Conservation (phyloP, 2,797 vertebrate species). For the Eulemur coronatus region DNA sequence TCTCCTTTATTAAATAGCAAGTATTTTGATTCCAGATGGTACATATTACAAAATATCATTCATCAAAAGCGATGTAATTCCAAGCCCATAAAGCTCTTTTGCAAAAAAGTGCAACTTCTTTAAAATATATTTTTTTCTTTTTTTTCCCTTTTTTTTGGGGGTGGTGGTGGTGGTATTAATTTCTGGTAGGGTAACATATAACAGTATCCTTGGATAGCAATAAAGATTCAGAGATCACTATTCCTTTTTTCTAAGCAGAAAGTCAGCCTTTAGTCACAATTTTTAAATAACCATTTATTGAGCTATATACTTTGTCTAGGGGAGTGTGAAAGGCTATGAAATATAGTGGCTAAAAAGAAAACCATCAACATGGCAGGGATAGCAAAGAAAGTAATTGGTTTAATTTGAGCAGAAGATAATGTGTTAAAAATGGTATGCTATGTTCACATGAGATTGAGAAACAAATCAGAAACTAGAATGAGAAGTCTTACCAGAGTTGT, state of each 20-base stretch:
- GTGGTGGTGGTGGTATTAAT: background rate
- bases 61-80: slow-evolving; percentile 63
- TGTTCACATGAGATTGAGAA: background rate
- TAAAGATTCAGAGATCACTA: background rate
- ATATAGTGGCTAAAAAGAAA: background rate
- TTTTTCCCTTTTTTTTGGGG: background rate
- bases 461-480: background rate
- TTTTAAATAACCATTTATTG: background rate
- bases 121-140: background rate
- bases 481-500: background rate
- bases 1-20: slow-evolving; percentile 65
- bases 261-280: background rate
- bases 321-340: background rate
- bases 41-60: slow-evolving; percentile 54
- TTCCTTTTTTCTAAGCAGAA: slow-evolving; percentile 57
- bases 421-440: background rate
- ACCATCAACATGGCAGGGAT: background rate
- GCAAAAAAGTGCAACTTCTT: background rate
- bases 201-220: slow-evolving; percentile 30
- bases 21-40: slow-evolving; percentile 68
- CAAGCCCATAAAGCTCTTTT: slow-evolving; percentile 33
- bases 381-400: background rate
- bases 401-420: background rate
- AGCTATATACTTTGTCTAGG: background rate
- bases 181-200: slow-evolving; percentile 51